These are phyloP conservation scores for Catonia carolina DNA, from an alignment of 2,888 invertebrate genomes.

Conservation along the genomic window DNA sequence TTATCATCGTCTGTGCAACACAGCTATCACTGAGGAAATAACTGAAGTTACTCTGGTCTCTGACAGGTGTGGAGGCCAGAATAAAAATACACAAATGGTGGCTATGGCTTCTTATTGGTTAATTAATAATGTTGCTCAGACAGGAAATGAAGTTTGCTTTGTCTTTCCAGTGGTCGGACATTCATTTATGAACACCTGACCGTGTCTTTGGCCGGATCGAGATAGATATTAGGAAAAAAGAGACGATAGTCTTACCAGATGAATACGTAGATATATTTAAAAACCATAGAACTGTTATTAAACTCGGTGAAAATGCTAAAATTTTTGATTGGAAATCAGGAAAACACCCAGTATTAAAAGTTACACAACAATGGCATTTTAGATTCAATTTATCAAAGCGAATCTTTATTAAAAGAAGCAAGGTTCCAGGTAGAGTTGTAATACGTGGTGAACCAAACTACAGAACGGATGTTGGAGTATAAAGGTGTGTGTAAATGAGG, in stretches of 20 bases:
- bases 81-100: constrained; percentile 18
- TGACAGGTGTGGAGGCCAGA: constrained; percentile 22
- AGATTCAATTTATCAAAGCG: constrained; percentile 17
- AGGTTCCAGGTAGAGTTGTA: neutral
- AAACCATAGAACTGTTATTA: constrained; percentile 16
- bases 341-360: neutral
- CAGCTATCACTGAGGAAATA: constrained; percentile 1
- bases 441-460: neutral
- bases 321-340: constrained; percentile 28
- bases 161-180: constrained; percentile 25
- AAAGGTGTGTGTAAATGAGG: too few relatives aligned
- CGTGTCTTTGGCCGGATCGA: constrained; percentile 29
- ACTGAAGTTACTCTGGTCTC: constrained; percentile 12
- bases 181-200: constrained; percentile 28
- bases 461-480: neutral
- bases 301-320: constrained; percentile 24
- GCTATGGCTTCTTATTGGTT: constrained; percentile 16
- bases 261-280: constrained; percentile 26
- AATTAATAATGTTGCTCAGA: neutral
- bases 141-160: constrained; percentile 10
- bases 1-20: constrained; percentile 28
- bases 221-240: constrained; percentile 26
- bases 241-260: constrained; percentile 25
- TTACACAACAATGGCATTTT: constrained; percentile 12
- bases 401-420: neutral